phyloP scores from a whole-genome alignment of 2,888 invertebrate species.

The Stenichneumon culpator region DNA sequence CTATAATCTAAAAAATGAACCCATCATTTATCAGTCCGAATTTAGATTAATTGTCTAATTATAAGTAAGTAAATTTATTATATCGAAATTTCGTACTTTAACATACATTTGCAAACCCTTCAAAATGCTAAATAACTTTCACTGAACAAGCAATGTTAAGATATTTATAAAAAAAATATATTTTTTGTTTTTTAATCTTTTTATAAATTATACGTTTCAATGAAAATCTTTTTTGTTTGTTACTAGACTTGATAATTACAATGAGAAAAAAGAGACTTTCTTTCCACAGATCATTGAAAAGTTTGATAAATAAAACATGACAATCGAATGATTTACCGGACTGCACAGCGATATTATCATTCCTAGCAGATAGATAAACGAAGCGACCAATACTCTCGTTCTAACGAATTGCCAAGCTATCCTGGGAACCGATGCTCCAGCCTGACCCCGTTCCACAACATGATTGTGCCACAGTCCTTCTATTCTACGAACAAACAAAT shows the following conservation, averaged over 20 bases:
- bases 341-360: conserved; percentile 85
- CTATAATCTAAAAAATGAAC: conserved; percentile 65
- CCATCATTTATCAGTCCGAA: not conserved
- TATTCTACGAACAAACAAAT: conserved; percentile 79
- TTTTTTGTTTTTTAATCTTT: not conserved
- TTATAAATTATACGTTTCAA: too few species aligned
- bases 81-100: too few species aligned
- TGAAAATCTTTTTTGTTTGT: too few species aligned
- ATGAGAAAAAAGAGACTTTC: not conserved
- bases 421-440: conserved; percentile 84
- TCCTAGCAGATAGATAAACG: conserved; percentile 84
- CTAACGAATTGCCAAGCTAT: conserved; percentile 85
- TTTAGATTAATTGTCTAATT: not conserved
- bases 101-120: too few species aligned
- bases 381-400: conserved; percentile 84
- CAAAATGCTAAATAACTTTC: too few species aligned
- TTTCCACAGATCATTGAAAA: not conserved
- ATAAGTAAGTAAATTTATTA: too few species aligned
- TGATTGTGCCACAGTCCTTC: conserved; percentile 86
- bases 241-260: too few species aligned
- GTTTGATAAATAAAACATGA: not conserved
- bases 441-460: conserved; percentile 83
- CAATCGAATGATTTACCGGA: conserved; percentile 82
- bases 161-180: not conserved
- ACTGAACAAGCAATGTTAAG: too few species aligned